Percentiles rank a stretch among this genome's conserved stretches.
Evolutionary conservation across 2,113 vertebrate species (phyloP).

Genomic region (Bothrops jararaca): DNA sequence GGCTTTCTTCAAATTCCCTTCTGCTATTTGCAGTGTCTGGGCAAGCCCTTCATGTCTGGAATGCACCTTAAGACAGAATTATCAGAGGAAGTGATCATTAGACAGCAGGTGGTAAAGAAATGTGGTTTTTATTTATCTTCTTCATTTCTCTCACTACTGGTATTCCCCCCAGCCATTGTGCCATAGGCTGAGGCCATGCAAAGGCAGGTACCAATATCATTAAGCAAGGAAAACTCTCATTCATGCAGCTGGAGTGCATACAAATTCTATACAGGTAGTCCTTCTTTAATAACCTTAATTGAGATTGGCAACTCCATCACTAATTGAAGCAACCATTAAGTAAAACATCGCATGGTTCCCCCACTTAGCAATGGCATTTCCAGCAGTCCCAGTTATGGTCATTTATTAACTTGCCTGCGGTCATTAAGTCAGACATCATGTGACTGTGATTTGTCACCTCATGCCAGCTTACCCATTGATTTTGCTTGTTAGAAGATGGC

Average conservation of each 20-base stretch:
- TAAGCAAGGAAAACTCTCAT: constrained; percentile 53
- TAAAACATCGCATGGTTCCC: background rate
- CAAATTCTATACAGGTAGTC: background rate
- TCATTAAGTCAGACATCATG: background rate
- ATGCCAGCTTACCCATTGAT: background rate
- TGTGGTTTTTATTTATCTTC: constrained; percentile 52
- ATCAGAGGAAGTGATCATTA: constrained; percentile 72
- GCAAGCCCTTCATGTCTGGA: constrained; percentile 69
- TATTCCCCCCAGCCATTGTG: constrained; percentile 46
- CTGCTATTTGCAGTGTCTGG: constrained; percentile 58
- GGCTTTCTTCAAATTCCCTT: constrained; percentile 42
- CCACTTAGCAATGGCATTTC: background rate
- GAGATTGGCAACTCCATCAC: background rate
- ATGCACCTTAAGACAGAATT: constrained; percentile 69
- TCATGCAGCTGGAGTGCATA: constrained; percentile 63
- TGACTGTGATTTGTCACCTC: background rate
- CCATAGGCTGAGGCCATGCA: constrained; percentile 52
- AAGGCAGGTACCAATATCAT: background rate
- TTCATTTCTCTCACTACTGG: constrained; percentile 56
- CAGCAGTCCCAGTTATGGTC: background rate
- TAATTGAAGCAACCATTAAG: background rate
- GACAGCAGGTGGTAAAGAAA: constrained; percentile 68
- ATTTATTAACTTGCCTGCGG: background rate
- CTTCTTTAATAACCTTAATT: background rate
- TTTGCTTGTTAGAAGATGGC: background rate